Evolutionary conservation across 2,888 invertebrate genomes (phyloP), one percentile per base, ranked within the genome.

Genomic region (Eristalis intricaria): DNA sequence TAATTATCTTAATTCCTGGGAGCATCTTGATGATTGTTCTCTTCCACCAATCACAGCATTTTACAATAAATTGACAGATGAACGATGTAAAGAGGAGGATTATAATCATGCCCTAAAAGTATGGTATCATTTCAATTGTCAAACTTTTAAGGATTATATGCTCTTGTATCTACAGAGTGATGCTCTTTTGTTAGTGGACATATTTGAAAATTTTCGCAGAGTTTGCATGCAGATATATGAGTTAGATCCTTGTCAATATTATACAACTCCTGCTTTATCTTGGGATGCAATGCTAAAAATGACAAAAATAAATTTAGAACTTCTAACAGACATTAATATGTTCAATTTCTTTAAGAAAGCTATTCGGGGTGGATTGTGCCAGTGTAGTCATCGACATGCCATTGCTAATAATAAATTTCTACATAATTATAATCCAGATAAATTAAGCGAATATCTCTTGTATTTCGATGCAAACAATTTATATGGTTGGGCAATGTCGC

Each of bases 201-300:
- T 38, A 38, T 38, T 38, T 38, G 38, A 38, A 11, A 38, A 91
- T 85, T 91, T 91, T 80, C 69, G 90, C 38, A 65, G 75, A 11
- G 68, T 80, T 11, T 90, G 90, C 75, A 32, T 79, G 4, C 29
- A 65, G 22, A 89, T 80, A 5, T 90, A 91, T 82, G 23, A 81
- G 10, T 75, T 92, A 26, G 91, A 92, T 89, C 89, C 90, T 4
- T 80, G 89, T 11, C 90, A 90, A 58, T 92, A 91, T 83, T 91
- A 89, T 76, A 91, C 91, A 13, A 71, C 89, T n/a, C 91, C 91
- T 1, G 90, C 90, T 5, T 88, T 91, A 19, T 74, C 91, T 23
- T 92, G 89, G 84, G 91, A 91, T 88, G 90, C 90, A 0, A 91
- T 91, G 91, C 75, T 26, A n/a, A n/a, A n/a, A n/a, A n/a, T n/a